Conservation (phyloP, 2,888 invertebrate genomes). For the Eilema caniola region DNA sequence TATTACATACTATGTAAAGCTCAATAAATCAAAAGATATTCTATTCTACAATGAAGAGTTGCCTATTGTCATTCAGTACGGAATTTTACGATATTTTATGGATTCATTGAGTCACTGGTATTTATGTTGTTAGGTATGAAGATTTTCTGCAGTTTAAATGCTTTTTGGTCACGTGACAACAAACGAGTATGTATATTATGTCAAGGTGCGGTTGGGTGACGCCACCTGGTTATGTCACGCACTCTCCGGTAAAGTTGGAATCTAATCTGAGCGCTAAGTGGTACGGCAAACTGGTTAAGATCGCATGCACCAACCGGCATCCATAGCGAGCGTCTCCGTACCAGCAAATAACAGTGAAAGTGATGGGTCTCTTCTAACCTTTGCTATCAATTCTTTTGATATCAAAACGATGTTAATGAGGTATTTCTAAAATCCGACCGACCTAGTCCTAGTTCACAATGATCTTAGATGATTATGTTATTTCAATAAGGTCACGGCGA, state of each 20-base stretch:
- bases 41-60: neutral
- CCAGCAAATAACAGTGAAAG: conserved; percentile 62
- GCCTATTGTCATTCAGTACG: neutral
- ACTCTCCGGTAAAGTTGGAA: conserved; percentile 65
- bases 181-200: conserved; percentile 62
- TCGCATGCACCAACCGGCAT: conserved; percentile 71
- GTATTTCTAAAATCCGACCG: neutral
- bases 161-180: conserved; percentile 33
- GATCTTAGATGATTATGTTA: no score
- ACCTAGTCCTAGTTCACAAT: no score
- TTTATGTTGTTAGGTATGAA: neutral
- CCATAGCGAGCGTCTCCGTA: conserved; percentile 34
- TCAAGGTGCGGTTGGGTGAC: conserved; percentile 80
- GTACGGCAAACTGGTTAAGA: conserved; percentile 74
- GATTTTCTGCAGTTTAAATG: conserved; percentile 18
- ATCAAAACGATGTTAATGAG: conserved; percentile 33
- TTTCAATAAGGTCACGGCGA: no score
- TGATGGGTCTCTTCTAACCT: conserved; percentile 52
- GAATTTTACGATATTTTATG: conserved; percentile 8
- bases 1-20: neutral
- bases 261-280: conserved; percentile 77
- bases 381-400: conserved; percentile 56
- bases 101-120: neutral
- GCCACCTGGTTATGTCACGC: conserved; percentile 81
- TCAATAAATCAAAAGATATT: neutral